phyloP scores from a whole-genome alignment of 2,888 invertebrate genomes.

The Sinelater perroti region DNA sequence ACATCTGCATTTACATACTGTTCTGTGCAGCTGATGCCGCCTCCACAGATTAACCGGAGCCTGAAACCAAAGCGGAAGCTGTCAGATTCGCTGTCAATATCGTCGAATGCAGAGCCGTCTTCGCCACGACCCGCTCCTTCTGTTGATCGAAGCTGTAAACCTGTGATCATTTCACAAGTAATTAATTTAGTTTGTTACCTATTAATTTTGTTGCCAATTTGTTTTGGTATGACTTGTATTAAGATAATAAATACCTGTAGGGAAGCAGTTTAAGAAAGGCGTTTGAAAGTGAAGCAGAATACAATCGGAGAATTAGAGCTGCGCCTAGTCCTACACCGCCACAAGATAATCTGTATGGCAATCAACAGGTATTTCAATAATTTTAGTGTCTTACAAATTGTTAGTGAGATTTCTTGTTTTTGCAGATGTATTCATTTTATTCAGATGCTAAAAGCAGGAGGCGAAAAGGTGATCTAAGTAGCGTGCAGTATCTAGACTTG shows the following conservation, averaged over 20 bases:
- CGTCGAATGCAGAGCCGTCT: conserved; percentile 57
- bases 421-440: conserved; percentile 23
- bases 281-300: conserved; percentile 56
- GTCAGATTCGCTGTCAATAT: conserved; percentile 60
- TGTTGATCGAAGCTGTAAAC: conserved; percentile 71
- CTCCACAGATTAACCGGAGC: conserved; percentile 83
- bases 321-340: conserved; percentile 66
- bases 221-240: neutral
- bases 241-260: conserved; percentile 33
- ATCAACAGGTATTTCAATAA: conserved; percentile 42
- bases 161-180: conserved; percentile 63
- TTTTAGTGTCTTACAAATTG: neutral
- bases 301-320: conserved; percentile 56
- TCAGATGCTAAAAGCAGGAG: neutral
- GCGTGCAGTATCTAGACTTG: conserved; percentile 86
- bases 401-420: neutral
- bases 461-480: conserved; percentile 36
- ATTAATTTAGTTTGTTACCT: conserved; percentile 40
- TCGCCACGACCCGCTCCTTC: conserved; percentile 64
- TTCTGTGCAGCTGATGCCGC: conserved; percentile 58
- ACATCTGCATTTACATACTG: no score
- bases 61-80: conserved; percentile 76
- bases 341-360: conserved; percentile 53
- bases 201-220: neutral
- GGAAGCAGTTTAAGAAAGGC: conserved; percentile 54